A percentile compares a stretch with the other conserved stretches of the same genome.
phyloP scores from a whole-genome alignment of 2,113 vertebrate species.

The Vulpes vulpes region DNA sequence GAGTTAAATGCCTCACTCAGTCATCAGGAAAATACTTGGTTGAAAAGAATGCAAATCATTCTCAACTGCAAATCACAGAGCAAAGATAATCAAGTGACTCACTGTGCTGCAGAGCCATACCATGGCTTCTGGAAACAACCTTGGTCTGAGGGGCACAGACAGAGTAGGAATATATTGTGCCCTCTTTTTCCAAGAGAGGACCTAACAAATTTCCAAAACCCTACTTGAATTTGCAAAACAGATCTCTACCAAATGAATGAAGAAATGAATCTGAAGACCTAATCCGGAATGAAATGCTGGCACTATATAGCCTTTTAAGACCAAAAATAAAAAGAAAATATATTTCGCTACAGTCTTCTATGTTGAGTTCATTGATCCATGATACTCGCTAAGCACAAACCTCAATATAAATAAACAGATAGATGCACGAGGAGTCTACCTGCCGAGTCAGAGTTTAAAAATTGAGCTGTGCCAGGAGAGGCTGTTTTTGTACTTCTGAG shows the following conservation, averaged over 20 bases:
- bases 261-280: conserved; percentile 51
- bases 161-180: conserved; percentile 49
- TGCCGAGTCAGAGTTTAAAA: conserved; percentile 80
- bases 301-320: conserved; percentile 46
- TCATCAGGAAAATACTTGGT: neutral
- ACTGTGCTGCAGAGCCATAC: neutral
- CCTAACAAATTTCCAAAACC: conserved; percentile 62
- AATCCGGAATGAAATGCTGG: conserved; percentile 28
- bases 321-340: neutral
- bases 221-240: conserved; percentile 55
- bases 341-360: conserved; percentile 35
- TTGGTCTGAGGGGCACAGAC: conserved; percentile 30
- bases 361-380: conserved; percentile 50
- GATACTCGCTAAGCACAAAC: conserved; percentile 58
- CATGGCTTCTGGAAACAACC: neutral
- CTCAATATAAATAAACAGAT: conserved; percentile 75
- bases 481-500: conserved; percentile 82
- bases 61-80: conserved; percentile 67
- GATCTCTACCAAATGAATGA: conserved; percentile 62
- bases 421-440: conserved; percentile 77
- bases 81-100: conserved; percentile 10
- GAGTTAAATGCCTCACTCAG: conserved; percentile 48
- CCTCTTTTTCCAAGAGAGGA: conserved; percentile 29
- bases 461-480: conserved; percentile 80
- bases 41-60: conserved; percentile 50